phyloP scores from a whole-genome alignment of 2,888 invertebrate species.

The Chymomyza caudatula region DNA sequence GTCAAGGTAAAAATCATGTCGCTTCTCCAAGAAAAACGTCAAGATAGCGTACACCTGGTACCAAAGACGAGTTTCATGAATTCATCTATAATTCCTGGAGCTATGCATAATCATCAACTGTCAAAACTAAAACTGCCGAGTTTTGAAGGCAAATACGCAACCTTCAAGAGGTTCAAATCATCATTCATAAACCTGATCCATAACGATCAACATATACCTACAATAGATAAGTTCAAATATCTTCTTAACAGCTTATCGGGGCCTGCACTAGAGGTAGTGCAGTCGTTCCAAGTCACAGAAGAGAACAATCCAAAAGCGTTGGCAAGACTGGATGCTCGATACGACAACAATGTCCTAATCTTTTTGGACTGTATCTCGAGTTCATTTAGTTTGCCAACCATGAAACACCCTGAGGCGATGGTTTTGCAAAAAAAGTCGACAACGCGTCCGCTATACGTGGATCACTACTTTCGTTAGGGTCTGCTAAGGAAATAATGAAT shows the following conservation, averaged over 20 bases:
- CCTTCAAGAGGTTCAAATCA: conserved; percentile 11
- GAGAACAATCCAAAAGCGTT: neutral
- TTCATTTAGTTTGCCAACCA: neutral
- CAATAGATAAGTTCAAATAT: conserved; percentile 17
- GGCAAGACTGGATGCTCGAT: neutral
- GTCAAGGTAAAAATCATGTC: neutral
- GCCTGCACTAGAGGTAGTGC: neutral
- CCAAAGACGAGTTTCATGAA: too few relatives aligned
- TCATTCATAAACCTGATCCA: neutral
- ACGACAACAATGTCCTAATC: conserved; percentile 13
- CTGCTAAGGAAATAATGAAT: conserved; percentile 6
- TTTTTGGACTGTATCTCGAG: conserved; percentile 7
- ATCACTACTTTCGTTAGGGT: neutral
- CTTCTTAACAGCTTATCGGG: conserved; percentile 11
- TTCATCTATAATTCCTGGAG: neutral
- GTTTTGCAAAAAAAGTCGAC: neutral
- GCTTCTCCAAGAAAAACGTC: neutral
- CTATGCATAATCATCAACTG: neutral
- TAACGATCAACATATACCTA: neutral
- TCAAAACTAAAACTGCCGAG: neutral
- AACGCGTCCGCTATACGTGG: conserved; percentile 1
- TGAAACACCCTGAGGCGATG: neutral
- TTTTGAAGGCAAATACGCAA: conserved; percentile 19
- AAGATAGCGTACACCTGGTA: neutral
- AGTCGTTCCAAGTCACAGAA: conserved; percentile 4